These are phyloP conservation scores for Lacanobia wlatinum DNA, from an alignment of 2,888 invertebrate species.

Conservation along the genomic window DNA sequence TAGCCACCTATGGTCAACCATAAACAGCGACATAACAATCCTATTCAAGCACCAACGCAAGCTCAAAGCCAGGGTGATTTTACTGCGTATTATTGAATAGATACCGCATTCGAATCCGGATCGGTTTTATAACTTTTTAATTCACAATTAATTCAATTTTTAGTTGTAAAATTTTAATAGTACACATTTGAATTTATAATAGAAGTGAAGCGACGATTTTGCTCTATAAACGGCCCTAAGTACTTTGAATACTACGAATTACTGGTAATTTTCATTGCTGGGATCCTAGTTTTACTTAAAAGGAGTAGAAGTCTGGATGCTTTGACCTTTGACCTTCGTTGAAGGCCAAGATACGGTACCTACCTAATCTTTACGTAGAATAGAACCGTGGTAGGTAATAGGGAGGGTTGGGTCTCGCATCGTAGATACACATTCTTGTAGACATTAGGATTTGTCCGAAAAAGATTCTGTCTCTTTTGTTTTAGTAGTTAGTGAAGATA, in stretches of 20 bases:
- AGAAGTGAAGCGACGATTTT: constrained; percentile 30
- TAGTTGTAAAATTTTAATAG: constrained; percentile 50
- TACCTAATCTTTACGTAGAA: constrained; percentile 57
- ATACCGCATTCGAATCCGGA: constrained; percentile 60
- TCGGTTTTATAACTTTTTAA: constrained; percentile 71
- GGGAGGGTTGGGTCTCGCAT: constrained; percentile 48
- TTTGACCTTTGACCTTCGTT: constrained; percentile 56
- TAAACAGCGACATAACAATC: constrained; percentile 21
- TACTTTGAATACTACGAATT: constrained; percentile 33
- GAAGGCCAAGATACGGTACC: constrained; percentile 46
- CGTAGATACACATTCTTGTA: constrained; percentile 46
- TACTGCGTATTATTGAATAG: constrained; percentile 58
- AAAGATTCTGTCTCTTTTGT: constrained; percentile 26
- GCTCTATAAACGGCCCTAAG: constrained; percentile 24
- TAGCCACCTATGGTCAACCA: background rate
- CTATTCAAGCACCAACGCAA: constrained; percentile 7
- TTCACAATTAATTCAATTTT: constrained; percentile 69
- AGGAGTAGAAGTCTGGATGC: constrained; percentile 31
- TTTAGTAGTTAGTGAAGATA: background rate
- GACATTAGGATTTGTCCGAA: constrained; percentile 42
- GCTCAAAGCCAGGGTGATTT: constrained; percentile 26
- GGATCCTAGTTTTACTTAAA: constrained; percentile 32
- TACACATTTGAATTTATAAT: constrained; percentile 44
- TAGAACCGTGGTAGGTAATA: constrained; percentile 41
- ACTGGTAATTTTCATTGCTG: constrained; percentile 30